These are phyloP conservation scores for Pogonocherus hispidulus DNA, from an alignment of 2,888 invertebrate species.

Conservation along the genomic window DNA sequence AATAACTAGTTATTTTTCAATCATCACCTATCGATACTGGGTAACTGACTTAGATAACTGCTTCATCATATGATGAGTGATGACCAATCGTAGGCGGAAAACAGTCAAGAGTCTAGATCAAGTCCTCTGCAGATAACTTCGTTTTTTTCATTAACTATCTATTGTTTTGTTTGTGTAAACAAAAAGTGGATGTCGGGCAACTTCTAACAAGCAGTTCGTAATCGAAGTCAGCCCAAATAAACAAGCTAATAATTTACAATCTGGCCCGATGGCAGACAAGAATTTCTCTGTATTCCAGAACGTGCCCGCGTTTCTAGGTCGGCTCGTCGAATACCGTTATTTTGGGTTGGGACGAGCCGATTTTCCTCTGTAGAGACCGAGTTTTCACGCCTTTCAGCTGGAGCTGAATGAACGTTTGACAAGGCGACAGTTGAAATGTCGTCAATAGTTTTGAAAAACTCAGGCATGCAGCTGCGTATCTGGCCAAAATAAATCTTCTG, in stretches of 20 bases:
- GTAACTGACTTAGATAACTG: no score
- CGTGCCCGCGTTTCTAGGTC: conserved; percentile 10
- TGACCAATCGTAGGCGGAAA: no score
- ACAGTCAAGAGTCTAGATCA: no score
- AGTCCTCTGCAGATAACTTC: no score
- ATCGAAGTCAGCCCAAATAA: neutral
- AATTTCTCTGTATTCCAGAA: neutral
- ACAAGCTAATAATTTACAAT: conserved; percentile 6
- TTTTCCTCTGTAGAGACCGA: no score
- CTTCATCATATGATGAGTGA: no score
- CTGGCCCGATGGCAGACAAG: neutral
- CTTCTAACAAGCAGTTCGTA: neutral
- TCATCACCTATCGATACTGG: no score
- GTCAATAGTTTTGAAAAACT: neutral
- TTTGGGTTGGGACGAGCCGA: neutral
- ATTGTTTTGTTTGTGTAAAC: no score
- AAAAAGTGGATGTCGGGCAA: neutral
- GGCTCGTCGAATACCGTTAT: neutral
- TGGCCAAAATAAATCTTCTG: no score
- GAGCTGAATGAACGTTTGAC: conserved; percentile 7
- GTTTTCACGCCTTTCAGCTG: conserved; percentile 1
- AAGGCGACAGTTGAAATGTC: neutral
- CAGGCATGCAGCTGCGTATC: no score
- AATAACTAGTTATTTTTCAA: no score
- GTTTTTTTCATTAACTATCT: no score